phyloP scores from a whole-genome alignment of 1,140 invertebrate genomes.

The Drosophila lacteicornis region DNA sequence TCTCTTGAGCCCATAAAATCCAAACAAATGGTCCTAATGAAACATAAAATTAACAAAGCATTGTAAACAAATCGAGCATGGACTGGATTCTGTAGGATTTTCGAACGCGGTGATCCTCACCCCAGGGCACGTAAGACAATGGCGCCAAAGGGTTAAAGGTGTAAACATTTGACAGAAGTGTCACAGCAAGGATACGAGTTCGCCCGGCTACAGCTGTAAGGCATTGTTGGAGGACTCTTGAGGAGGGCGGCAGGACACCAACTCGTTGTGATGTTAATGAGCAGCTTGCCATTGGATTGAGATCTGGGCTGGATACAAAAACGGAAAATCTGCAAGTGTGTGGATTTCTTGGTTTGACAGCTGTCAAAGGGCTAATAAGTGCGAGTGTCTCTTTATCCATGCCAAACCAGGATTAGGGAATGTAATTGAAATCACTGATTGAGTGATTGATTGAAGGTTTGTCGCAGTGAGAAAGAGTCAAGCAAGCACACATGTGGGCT shows the following conservation, averaged over 20 bases:
- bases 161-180: conserved; percentile 84
- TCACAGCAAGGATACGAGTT: conserved; percentile 67
- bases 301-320: conserved; percentile 7
- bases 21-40: conserved; percentile 80
- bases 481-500: conserved; percentile 54
- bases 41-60: conserved; percentile 74
- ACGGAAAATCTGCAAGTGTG: conserved; percentile 54
- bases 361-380: conserved; percentile 80
- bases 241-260: conserved; percentile 47
- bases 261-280: conserved; percentile 66
- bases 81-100: conserved; percentile 41
- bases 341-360: conserved; percentile 69
- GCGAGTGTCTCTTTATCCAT: conserved; percentile 43
- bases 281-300: conserved; percentile 11
- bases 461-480: conserved; percentile 5
- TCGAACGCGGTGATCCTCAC: conserved; percentile 29
- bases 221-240: conserved; percentile 16
- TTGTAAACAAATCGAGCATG: conserved; percentile 58
- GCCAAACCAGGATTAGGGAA: conserved; percentile 59
- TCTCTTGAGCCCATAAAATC: conserved; percentile 41
- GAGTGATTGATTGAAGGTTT: conserved; percentile 47
- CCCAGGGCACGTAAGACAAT: conserved; percentile 56
- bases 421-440: conserved; percentile 62
- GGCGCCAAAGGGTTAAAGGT: conserved; percentile 80
- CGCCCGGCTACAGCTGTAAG: conserved; percentile 61